phyloP scores from a whole-genome alignment of 2,113 vertebrate species.

The Fregetta grallaria region DNA sequence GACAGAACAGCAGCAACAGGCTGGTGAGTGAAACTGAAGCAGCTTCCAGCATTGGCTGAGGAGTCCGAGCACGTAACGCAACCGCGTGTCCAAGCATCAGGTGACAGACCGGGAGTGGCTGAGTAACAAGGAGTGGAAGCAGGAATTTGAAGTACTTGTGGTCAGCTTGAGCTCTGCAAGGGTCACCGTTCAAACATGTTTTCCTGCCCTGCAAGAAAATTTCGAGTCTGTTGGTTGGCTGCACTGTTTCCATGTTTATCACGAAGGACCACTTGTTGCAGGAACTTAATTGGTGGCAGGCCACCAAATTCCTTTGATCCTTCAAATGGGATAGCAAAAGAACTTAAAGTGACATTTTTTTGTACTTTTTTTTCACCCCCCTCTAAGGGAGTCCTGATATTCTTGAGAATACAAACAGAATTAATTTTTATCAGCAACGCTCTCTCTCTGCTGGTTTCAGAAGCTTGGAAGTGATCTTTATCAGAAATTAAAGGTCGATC shows the following conservation, averaged over 20 bases:
- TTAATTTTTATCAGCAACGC: neutral
- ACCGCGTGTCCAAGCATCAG: neutral
- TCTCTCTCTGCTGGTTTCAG: neutral
- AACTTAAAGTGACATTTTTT: neutral
- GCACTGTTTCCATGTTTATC: neutral
- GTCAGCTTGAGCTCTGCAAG: neutral
- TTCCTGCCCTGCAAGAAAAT: neutral
- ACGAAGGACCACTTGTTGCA: neutral
- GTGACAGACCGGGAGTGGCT: neutral
- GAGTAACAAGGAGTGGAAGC: neutral
- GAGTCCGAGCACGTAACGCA: accelerated
- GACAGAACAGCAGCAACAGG: neutral
- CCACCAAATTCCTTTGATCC: neutral
- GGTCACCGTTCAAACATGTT: neutral
- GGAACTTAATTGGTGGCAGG: neutral
- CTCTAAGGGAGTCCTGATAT: neutral
- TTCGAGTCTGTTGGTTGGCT: neutral
- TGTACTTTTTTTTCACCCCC: neutral
- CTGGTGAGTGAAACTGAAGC: neutral
- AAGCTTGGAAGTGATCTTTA: neutral
- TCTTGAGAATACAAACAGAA: neutral
- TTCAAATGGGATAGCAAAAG: neutral
- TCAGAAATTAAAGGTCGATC: neutral
- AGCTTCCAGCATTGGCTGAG: neutral
- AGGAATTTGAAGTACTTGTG: neutral